Evolutionary conservation across 2,797 vertebrate genomes (phyloP), one percentile per base, ranked within the genome.

Genomic region (Poeciliopsis gracilis): DNA sequence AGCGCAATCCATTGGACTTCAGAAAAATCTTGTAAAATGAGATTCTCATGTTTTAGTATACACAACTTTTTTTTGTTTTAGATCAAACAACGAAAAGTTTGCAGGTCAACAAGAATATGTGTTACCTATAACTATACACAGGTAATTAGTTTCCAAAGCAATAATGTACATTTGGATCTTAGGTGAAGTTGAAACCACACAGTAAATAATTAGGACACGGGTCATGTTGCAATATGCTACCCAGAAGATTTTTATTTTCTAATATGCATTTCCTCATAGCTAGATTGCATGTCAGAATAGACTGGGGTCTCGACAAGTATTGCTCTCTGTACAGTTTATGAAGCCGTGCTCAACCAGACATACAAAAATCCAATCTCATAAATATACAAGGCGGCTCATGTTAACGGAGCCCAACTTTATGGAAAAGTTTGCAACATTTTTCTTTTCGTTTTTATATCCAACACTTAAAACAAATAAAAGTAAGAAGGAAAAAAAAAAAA

Each of bases 81-180:
- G 86, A 87, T 90, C 93, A 92, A 92, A 90, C 92, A 85, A 74
- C 90, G 90, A 91, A 59, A 76, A 88, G 78, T 86, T 89, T 86
- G 87, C 86, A 86, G 91, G 91, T 89, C 82, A 90, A 91, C 84
- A 84, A 82, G 90, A 92, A 82, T 85, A 89, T 46, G 67, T 25
- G 83, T 93, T 93, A 93, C 86, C 85, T 91, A 90, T 91, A 91
- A 70, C 89, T 94, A 92, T 93, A 94, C 90, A 94, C 84, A 86
- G 87, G 88, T 93, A 86, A 79, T 91, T 86, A 86, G 89, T 91
- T 87, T 63, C 86, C 90, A 93, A 88, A 91, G 91, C 81, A 86
- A 90, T 90, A 85, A 86, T 91, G 91, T 91, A 91, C 87, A 92
- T 91, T 89, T 93, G 87, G 85, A 88, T 90, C 86, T 83, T 72